Evolutionary conservation across 2,888 invertebrate species (phyloP).

Genomic region (Epinotia demarniana): DNA sequence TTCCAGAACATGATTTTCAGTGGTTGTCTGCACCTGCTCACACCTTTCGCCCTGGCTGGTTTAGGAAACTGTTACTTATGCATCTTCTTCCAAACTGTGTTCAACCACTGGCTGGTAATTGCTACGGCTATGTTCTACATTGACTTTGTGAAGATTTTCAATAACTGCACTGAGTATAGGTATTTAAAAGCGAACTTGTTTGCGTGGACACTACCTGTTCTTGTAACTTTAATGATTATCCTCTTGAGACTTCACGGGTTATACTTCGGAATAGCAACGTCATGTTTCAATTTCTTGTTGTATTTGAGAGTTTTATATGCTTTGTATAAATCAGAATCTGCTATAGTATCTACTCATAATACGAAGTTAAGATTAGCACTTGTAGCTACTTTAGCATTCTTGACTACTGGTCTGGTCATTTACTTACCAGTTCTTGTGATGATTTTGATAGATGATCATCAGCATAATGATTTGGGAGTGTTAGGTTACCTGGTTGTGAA

Average conservation of each 20-base stretch:
- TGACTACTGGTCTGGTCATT: slow-evolving; percentile 36
- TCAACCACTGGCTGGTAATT: slow-evolving; percentile 39
- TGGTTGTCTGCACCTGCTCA: slow-evolving; percentile 33
- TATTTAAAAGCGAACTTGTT: slow-evolving; percentile 42
- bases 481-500: slow-evolving; percentile 36
- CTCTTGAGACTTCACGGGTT: slow-evolving; percentile 37
- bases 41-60: slow-evolving; percentile 38
- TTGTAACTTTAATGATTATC: slow-evolving; percentile 38
- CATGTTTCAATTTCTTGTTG: slow-evolving; percentile 41
- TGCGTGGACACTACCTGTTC: slow-evolving; percentile 35
- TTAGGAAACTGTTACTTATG: slow-evolving; percentile 41
- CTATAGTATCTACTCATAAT: slow-evolving; percentile 17
- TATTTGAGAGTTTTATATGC: slow-evolving; percentile 38
- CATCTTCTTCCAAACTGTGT: slow-evolving; percentile 42
- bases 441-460: slow-evolving; percentile 37
- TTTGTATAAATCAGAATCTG: slow-evolving; percentile 33
- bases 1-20: slow-evolving; percentile 42
- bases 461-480: slow-evolving; percentile 42
- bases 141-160: slow-evolving; percentile 38
- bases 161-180: slow-evolving; percentile 32
- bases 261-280: slow-evolving; percentile 42
- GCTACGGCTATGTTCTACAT: slow-evolving; percentile 42
- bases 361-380: slow-evolving; percentile 30
- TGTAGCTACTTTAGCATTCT: slow-evolving; percentile 32
- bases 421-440: slow-evolving; percentile 43